These are phyloP conservation scores for Psittacula derbiana DNA, from an alignment of 2,797 vertebrate species.

Conservation along the genomic window DNA sequence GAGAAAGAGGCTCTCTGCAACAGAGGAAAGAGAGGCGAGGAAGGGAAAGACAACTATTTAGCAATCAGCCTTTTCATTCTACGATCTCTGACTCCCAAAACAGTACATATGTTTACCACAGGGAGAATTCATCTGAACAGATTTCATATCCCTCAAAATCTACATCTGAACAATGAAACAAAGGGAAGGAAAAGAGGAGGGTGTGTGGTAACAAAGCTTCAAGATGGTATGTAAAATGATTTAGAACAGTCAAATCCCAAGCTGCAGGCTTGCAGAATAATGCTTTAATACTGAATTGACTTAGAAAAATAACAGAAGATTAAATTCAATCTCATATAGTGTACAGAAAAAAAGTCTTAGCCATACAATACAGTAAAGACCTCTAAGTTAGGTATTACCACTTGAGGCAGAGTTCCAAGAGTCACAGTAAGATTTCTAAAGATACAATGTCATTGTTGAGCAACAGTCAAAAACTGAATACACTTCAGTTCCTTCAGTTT, in stretches of 20 bases:
- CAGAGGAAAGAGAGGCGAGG: not conserved
- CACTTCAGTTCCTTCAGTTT: not conserved
- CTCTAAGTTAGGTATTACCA: not conserved
- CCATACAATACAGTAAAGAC: not conserved
- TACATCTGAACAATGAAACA: not conserved
- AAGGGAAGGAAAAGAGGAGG: not conserved
- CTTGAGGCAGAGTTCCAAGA: not conserved
- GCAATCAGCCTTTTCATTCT: not conserved
- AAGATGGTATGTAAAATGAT: not conserved
- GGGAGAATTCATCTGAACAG: not conserved
- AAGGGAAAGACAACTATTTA: not conserved
- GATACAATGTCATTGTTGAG: not conserved
- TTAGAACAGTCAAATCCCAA: not conserved
- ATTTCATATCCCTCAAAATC: not conserved
- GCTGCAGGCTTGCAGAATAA: not conserved
- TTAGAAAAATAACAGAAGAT: not conserved
- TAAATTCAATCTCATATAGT: not conserved
- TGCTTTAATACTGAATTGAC: not conserved
- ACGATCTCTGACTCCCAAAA: not conserved
- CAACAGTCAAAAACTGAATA: not conserved
- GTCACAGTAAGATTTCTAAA: not conserved
- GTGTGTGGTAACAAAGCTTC: not conserved
- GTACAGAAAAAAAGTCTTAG: not conserved
- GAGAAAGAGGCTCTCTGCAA: constrained; percentile 77
- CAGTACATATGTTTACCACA: not conserved